These are phyloP conservation scores for Ridgeia piscesae DNA, from an alignment of 1,140 invertebrate genomes.

Conservation along the genomic window DNA sequence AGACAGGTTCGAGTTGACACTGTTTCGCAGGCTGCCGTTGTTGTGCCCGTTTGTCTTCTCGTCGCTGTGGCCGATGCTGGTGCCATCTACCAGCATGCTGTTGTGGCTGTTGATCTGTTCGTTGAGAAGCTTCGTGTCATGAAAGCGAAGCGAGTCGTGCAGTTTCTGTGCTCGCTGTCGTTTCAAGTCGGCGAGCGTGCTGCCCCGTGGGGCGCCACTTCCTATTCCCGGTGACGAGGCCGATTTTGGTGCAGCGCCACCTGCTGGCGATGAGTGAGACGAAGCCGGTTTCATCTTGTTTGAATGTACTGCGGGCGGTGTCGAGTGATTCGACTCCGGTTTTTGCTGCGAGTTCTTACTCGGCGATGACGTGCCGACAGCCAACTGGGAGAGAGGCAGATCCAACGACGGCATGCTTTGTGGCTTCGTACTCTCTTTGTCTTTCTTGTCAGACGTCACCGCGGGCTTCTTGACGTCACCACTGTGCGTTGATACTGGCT, in stretches of 20 bases:
- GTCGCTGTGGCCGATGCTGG: not conserved
- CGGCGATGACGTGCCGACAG: not conserved
- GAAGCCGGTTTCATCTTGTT: not conserved
- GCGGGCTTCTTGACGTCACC: conserved; percentile 8
- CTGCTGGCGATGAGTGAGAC: not conserved
- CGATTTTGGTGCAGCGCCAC: too few relatives aligned
- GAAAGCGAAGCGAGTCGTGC: conserved; percentile 17
- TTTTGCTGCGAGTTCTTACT: not conserved
- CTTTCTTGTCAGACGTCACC: not conserved
- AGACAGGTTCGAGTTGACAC: not conserved
- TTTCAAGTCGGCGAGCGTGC: conserved; percentile 84
- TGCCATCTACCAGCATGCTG: not conserved
- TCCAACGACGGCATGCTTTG: not conserved
- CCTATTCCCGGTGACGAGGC: too few relatives aligned
- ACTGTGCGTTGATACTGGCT: too few relatives aligned
- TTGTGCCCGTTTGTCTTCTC: not conserved
- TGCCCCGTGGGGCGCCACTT: not conserved
- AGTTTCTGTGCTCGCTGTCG: conserved; percentile 71
- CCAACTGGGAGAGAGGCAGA: not conserved
- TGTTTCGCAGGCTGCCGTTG: not conserved
- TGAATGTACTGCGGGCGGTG: not conserved
- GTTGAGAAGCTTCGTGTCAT: conserved; percentile 6
- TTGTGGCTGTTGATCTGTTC: not conserved
- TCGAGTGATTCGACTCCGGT: not conserved
- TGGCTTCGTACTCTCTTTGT: not conserved